phyloP scores from a whole-genome alignment of 2,797 vertebrate species.

The Hephaestus fuliginosus region DNA sequence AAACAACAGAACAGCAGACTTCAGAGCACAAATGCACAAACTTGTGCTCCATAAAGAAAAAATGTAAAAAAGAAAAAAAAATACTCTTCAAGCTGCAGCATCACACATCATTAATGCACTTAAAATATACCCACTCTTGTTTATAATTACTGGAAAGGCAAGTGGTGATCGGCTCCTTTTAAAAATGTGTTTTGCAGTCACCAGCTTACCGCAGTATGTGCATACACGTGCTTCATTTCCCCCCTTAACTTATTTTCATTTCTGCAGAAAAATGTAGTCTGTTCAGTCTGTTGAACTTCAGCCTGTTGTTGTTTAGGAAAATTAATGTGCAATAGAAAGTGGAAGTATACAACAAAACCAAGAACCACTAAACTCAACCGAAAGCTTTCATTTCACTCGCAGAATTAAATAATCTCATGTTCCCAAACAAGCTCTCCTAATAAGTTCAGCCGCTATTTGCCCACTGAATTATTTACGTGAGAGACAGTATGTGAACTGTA shows the following conservation, averaged over 20 bases:
- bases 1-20: not conserved
- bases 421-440: not conserved
- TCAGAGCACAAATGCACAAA: not conserved
- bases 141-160: no score
- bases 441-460: not conserved
- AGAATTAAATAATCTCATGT: not conserved
- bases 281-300: not conserved
- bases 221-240: not conserved
- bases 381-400: not conserved
- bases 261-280: not conserved
- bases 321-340: not conserved
- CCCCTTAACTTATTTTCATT: not conserved
- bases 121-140: not conserved
- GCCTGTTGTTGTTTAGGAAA: not conserved
- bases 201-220: not conserved
- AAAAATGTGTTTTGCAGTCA: not conserved
- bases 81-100: not conserved
- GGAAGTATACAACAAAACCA: not conserved
- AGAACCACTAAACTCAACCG: not conserved
- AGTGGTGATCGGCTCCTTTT: not conserved
- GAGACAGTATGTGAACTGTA: not conserved
- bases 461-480: constrained; percentile 21
- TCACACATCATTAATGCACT: not conserved
- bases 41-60: not conserved
- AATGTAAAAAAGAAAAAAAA: not conserved